phyloP scores from a whole-genome alignment of 2,888 invertebrate species.

The Sipunculus nudus region DNA sequence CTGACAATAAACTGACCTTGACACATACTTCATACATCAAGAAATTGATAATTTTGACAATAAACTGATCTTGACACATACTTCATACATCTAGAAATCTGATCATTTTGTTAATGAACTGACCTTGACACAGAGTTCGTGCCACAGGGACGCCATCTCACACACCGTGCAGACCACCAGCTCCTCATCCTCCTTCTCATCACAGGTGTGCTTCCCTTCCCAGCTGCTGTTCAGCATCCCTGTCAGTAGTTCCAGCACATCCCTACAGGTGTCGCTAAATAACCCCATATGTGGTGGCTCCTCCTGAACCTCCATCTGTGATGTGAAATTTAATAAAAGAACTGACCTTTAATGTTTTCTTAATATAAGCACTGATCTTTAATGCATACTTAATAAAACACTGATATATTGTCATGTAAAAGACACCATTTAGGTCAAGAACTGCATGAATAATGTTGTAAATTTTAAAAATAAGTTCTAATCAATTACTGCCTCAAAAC shows the following conservation, averaged over 20 bases:
- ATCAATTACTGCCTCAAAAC: too few species aligned
- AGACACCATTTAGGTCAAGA: too few species aligned
- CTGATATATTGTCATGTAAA: too few species aligned
- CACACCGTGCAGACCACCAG: conserved; percentile 15
- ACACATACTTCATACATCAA: too few species aligned
- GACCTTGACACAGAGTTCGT: conserved; percentile 74
- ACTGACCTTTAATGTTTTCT: too few species aligned
- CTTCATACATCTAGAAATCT: background rate
- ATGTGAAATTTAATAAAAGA: too few species aligned
- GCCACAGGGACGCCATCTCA: conserved; percentile 80
- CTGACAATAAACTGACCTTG: too few species aligned
- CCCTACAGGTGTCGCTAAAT: conserved; percentile 75
- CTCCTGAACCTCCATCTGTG: conserved; percentile 83
- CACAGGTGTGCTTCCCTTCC: conserved; percentile 73
- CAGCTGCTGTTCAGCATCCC: conserved; percentile 81
- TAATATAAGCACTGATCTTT: too few species aligned
- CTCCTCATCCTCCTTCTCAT: conserved; percentile 51
- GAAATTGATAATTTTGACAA: too few species aligned
- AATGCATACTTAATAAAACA: too few species aligned
- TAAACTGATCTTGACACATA: background rate
- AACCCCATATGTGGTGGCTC: conserved; percentile 83
- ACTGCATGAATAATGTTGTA: too few species aligned
- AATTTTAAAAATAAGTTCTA: too few species aligned
- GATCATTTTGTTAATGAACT: background rate
- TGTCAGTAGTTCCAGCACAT: conserved; percentile 78